Evolutionary conservation across 2,888 invertebrate genomes (phyloP).

Genomic region (Aporophyla lueneburgensis): DNA sequence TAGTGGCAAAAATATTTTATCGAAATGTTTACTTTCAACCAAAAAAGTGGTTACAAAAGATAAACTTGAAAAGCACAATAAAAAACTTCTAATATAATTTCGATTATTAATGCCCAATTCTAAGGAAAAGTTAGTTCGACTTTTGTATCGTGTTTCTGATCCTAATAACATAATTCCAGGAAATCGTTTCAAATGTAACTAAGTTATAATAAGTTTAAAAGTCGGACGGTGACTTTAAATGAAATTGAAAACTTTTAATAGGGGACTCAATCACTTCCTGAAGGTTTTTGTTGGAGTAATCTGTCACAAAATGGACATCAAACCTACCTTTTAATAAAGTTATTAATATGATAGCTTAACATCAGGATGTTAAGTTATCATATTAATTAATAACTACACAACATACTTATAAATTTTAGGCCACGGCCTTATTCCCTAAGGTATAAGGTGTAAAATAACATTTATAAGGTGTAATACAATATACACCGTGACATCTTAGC

Average conservation of each 20-base stretch:
- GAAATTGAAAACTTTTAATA: conserved; percentile 26
- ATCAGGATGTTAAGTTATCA: no score
- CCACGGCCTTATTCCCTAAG: background rate
- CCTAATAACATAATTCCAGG: conserved; percentile 30
- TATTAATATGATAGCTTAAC: background rate
- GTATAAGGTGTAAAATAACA: no score
- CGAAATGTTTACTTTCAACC: background rate
- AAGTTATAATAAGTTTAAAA: conserved; percentile 31
- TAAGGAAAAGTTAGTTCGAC: background rate
- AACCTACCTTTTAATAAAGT: background rate
- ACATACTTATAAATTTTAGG: no score
- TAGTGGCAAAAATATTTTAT: no score
- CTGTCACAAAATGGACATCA: background rate
- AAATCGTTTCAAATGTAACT: conserved; percentile 19
- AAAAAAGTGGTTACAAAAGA: background rate
- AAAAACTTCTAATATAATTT: conserved; percentile 6
- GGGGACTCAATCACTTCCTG: conserved; percentile 19
- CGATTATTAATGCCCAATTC: background rate
- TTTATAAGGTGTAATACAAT: no score
- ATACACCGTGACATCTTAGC: no score
- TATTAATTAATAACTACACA: no score
- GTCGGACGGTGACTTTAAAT: conserved; percentile 15
- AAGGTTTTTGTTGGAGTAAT: conserved; percentile 20
- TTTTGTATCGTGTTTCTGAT: conserved; percentile 21
- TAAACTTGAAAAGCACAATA: background rate